Base-by-base conservation (phyloP, 2,888 invertebrate species). In the Aleiodes leptofemur region DNA sequence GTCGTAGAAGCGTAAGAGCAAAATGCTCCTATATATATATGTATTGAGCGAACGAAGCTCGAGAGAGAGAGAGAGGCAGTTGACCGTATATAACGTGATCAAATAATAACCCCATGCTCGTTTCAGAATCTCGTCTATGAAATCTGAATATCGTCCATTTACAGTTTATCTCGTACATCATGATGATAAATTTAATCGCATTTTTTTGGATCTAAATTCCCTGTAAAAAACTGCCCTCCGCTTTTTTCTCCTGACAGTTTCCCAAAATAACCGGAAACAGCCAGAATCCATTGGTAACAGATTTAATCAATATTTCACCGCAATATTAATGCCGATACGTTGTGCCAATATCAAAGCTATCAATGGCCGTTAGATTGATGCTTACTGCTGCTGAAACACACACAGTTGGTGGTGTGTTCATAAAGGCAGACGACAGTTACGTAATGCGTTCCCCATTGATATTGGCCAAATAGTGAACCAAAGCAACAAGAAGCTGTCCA, bases 51-150 rank as follows among this genome's bases (percentile, higher is more conserved):
- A 64, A 64, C 64, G 64, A 14, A 14, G 64, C 64, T 64, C 34
- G 64, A 9, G 64, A 68, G 34, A 34, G 34, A 34, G 73, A 76
- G 64, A 69, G 73, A 76, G 64, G 71, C 77, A 73, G 74, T 77
- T 77, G 70, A 75, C 76, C 69, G 78, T 78, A 43, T 43, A 76
- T 77, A 78, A 80, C 77, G 73, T 74, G 80, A 80, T 79, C 78
- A 79, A 80, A 80, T 79, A 77, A 80, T 79, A 80, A 80, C 76
- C 78, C 77, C 77, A 77, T 72, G 76, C 76, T 43, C 76, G 79
- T 76, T 76, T 76, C 77, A 68, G 74, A 70, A 75, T 34, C 76
- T 71, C 72, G 64, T 74, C 72, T 73, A 69, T 66, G 59, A 76
- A 56, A 56, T 53, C 57, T 70, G 70, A 56, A 56, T 57, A 70